Conservation (phyloP, 2,797 vertebrate genomes). For the Bufotes viridis region DNA sequence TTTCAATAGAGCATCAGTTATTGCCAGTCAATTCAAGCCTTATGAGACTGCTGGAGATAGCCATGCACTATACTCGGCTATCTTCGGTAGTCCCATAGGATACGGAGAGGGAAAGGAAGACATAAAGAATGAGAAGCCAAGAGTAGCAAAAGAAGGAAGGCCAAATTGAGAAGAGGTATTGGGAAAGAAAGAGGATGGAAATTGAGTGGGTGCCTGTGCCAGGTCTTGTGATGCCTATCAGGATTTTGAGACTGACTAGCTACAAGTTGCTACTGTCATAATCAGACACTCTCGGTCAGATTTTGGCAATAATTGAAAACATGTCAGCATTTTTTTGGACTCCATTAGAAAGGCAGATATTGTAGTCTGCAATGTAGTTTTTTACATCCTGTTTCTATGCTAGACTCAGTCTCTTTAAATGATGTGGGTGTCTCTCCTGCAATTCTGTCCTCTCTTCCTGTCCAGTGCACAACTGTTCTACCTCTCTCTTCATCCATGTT, state of each 20-base stretch:
- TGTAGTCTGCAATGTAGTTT: neutral
- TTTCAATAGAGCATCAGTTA: too few species aligned
- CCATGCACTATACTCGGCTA: too few species aligned
- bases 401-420: neutral
- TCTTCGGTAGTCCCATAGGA: too few species aligned
- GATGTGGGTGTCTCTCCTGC: neutral
- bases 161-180: neutral
- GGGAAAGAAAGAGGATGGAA: neutral
- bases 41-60: too few species aligned
- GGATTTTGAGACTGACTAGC: neutral
- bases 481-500: neutral
- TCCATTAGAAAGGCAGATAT: neutral
- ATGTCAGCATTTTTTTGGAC: neutral
- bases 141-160: neutral
- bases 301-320: neutral
- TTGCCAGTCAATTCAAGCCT: too few species aligned
- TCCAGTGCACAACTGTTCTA: neutral
- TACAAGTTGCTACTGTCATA: neutral
- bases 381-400: neutral
- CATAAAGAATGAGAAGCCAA: neutral
- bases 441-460: neutral
- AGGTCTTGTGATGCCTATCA: neutral
- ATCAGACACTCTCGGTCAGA: neutral
- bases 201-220: neutral
- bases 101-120: neutral